phyloP scores from a whole-genome alignment of 92 coral and sea anemone species.

The Parazoanthus darwini region DNA sequence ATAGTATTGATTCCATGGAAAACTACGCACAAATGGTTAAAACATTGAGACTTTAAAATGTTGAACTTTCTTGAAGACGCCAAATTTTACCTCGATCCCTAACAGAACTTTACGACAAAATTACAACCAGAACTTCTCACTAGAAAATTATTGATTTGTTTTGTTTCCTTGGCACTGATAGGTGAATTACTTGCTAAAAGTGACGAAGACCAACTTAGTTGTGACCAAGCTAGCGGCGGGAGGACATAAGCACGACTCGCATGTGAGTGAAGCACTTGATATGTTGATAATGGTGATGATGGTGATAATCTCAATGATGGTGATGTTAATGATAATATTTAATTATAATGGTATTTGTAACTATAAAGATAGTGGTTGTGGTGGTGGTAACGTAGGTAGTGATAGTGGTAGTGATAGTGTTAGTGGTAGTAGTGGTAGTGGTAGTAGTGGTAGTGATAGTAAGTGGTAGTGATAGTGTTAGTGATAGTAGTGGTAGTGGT shows the following conservation, averaged over 20 bases:
- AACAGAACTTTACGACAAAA: not conserved
- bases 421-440: not conserved
- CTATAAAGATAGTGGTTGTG: not conserved
- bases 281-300: not conserved
- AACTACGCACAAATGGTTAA: too few relatives aligned
- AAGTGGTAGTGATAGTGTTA: not conserved
- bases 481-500: not conserved
- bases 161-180: not conserved
- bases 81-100: too few relatives aligned
- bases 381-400: not conserved
- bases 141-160: not conserved
- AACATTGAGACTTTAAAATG: too few relatives aligned
- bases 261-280: conserved; percentile 45
- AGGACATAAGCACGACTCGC: conserved; percentile 91
- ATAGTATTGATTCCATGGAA: too few relatives aligned
- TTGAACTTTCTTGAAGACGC: too few relatives aligned
- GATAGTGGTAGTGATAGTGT: not conserved
- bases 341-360: too few relatives aligned
- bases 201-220: conserved; percentile 89
- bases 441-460: not conserved
- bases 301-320: not conserved
- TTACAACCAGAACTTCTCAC: not conserved
- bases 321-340: not conserved
- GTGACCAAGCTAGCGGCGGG: conserved; percentile 98
- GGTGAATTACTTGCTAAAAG: conserved; percentile 86